Evolutionary conservation across 2,888 invertebrate genomes (phyloP).

Genomic region (Camponotus fellah): DNA sequence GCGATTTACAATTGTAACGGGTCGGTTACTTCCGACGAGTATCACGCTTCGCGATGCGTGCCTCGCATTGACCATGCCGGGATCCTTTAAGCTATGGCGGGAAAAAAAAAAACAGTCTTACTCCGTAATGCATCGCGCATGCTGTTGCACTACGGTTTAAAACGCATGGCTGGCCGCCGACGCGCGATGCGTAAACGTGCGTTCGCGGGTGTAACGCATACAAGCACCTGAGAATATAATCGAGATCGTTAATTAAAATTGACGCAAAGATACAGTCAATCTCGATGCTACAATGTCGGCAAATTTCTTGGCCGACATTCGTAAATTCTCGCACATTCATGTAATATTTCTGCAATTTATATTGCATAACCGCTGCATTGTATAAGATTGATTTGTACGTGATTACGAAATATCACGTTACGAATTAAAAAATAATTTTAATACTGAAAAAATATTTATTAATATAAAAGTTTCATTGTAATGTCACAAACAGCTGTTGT

Average conservation of each 20-base stretch:
- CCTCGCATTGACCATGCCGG: constrained; percentile 30
- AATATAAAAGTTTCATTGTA: background rate
- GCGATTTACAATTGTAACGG: constrained; percentile 51
- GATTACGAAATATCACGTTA: background rate
- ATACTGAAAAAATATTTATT: background rate
- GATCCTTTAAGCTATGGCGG: constrained; percentile 21
- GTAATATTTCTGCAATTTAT: background rate
- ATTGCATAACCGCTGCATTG: too few species aligned
- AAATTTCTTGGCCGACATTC: background rate
- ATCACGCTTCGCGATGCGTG: constrained; percentile 45
- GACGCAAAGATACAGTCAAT: background rate
- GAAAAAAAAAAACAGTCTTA: constrained; percentile 28
- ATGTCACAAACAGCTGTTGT: background rate
- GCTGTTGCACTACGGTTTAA: constrained; percentile 18
- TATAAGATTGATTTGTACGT: background rate
- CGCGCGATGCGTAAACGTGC: background rate
- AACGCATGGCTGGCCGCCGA: background rate
- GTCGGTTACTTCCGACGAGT: constrained; percentile 45
- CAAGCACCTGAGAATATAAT: constrained; percentile 12
- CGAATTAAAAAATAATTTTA: background rate
- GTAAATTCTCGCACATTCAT: background rate
- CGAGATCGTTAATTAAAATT: constrained; percentile 17
- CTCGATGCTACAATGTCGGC: background rate
- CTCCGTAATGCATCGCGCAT: background rate
- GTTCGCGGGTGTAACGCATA: constrained; percentile 1